phyloP scores from a whole-genome alignment of 2,888 invertebrate genomes.

The Lingula anatina region DNA sequence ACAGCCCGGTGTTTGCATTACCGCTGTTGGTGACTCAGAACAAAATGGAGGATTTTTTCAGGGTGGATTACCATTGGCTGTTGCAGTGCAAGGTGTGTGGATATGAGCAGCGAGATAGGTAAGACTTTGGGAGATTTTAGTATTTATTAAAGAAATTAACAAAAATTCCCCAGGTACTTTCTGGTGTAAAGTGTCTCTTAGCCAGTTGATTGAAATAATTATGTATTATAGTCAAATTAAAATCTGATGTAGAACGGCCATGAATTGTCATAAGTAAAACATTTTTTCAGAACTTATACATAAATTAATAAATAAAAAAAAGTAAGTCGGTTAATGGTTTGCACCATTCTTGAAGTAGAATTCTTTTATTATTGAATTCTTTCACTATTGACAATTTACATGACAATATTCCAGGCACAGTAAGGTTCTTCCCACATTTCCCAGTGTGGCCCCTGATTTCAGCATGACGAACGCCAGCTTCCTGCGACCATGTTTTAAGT shows the following conservation, averaged over 20 bases:
- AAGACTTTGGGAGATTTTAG: not conserved
- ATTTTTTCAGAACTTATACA: no score
- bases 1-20: conserved; percentile 45
- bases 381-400: no score
- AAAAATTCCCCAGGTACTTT: not conserved
- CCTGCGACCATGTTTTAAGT: conserved; percentile 31
- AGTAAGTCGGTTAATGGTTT: no score
- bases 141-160: not conserved
- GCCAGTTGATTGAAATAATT: no score
- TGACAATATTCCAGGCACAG: conserved; percentile 19
- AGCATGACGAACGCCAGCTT: conserved; percentile 26
- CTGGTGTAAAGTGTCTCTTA: no score
- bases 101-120: conserved; percentile 7
- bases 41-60: conserved; percentile 24
- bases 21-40: conserved; percentile 29
- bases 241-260: no score
- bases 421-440: conserved; percentile 35
- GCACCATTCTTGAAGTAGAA: no score
- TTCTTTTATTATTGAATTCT: no score
- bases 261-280: no score
- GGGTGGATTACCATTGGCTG: conserved; percentile 26
- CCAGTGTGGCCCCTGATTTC: conserved; percentile 29
- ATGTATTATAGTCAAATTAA: no score
- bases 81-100: conserved; percentile 15
- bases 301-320: no score